Base-by-base conservation (phyloP, 2,888 invertebrate species). In the Hofmannophila pseudospretella region DNA sequence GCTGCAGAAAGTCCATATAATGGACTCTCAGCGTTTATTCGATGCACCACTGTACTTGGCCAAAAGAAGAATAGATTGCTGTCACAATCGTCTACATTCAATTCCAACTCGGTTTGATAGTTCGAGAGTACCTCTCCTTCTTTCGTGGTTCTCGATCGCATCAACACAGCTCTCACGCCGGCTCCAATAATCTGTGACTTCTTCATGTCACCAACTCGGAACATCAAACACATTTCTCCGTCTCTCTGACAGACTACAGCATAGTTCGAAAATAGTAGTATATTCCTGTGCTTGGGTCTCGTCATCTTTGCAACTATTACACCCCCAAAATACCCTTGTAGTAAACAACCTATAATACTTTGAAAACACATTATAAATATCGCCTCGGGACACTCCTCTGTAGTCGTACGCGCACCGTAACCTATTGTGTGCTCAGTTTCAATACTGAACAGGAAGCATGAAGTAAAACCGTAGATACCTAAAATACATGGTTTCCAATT, bases 361-460 rank as follows among this genome's bases (percentile, higher is more conserved):
- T 97, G 96, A 26, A 95, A 80, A 74, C 96, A 96, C 93, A 97
- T 93, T 39, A 96, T 91, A 64, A 96, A 93, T 54, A 96, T 93
- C 3, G 96, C 96, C 71, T 95, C 94, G 0, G 95, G 94, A 64
- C 97, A 97, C 70, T 96, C 94, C 61, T 95, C 95, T 0, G 95
- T 95, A 1, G 94, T 94, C 45, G 93, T 92, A 33, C 96, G 89
- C n/a, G 91, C 91, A 28, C 96, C 96, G 66, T 95, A 96, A 34
- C 96, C 96, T 45, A 96, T 96, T 4, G 96, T 96, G 71, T 96
- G 96, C 67, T 97, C 96, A 0, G 96, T 96, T 84, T 97, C 97
- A 60, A 97, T 92, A 69, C 95, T 95, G 89, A 96, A 97, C 41
- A 97, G 89, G 75, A 97, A 94, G 52, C 96, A 95, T 23, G 96